A percentile compares a stretch with the other conserved stretches of the same genome.
Conservation (phyloP, 2,888 invertebrate genomes). For the Poecilobothrus nobilitatus region DNA sequence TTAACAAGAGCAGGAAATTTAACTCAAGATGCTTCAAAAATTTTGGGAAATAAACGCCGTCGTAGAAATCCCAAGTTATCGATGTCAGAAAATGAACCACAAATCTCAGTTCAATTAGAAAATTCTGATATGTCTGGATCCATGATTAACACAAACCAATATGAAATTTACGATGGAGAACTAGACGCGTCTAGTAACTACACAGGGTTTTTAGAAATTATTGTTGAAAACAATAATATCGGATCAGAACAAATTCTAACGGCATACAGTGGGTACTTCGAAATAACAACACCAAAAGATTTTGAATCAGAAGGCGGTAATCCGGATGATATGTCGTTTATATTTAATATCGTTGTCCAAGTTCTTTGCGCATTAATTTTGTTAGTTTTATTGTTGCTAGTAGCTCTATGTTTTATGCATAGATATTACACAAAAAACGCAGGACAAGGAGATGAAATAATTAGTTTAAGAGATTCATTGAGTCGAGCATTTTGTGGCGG, state of each 20-base stretch:
- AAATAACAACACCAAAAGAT: slow-evolving; percentile 63
- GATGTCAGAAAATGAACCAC: slow-evolving; percentile 17
- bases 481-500: slow-evolving; percentile 42
- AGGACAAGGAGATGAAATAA: slow-evolving; percentile 58
- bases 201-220: slow-evolving; percentile 75
- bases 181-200: slow-evolving; percentile 72
- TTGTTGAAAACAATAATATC: slow-evolving; percentile 31
- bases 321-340: slow-evolving; percentile 40
- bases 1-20: slow-evolving; percentile 33
- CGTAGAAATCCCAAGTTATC: slow-evolving; percentile 33
- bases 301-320: slow-evolving; percentile 40
- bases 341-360: slow-evolving; percentile 57
- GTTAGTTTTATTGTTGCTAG: slow-evolving; percentile 52
- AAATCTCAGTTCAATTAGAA: slow-evolving; percentile 17
- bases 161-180: slow-evolving; percentile 57
- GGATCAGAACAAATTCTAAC: slow-evolving; percentile 41
- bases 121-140: slow-evolving; percentile 4
- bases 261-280: slow-evolving; percentile 68
- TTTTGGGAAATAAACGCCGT: slow-evolving; percentile 30
- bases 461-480: slow-evolving; percentile 57
- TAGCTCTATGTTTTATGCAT: slow-evolving; percentile 57
- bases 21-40: slow-evolving; percentile 35
- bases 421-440: slow-evolving; percentile 56
- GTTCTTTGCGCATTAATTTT: slow-evolving; percentile 57
- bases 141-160: background rate